These are phyloP conservation scores for Grantiella picta DNA, from an alignment of 2,113 vertebrate genomes.

Conservation along the genomic window DNA sequence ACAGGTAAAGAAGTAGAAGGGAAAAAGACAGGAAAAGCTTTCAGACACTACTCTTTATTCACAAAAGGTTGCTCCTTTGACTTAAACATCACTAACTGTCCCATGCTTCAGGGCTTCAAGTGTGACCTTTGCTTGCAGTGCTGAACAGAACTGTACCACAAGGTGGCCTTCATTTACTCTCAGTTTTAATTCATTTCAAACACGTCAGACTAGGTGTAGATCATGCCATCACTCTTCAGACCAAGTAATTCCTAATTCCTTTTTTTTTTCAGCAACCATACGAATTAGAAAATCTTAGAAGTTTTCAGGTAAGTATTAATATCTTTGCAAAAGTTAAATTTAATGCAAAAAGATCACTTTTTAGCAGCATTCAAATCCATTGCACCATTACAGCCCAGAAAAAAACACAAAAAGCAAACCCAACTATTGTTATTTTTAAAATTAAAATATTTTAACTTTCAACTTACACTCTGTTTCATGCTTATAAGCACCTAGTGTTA, in stretches of 20 bases:
- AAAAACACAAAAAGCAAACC: not conserved
- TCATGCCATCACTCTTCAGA: not conserved
- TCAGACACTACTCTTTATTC: not conserved
- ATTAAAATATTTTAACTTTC: not conserved
- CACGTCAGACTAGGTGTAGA: not conserved
- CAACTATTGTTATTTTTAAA: not conserved
- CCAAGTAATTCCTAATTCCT: not conserved
- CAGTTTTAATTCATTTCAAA: not conserved
- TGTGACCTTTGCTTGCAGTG: not conserved
- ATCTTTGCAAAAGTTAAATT: not conserved
- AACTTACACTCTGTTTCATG: conserved; percentile 97
- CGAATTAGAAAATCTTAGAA: not conserved
- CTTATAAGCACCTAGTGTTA: conserved; percentile 95
- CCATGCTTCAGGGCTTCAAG: not conserved
- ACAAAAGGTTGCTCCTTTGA: not conserved
- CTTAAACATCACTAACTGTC: not conserved
- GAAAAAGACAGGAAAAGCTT: not conserved
- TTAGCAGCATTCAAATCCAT: not conserved
- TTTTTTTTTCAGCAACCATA: not conserved
- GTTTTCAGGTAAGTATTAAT: not conserved
- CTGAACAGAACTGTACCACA: not conserved
- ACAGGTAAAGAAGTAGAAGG: not conserved
- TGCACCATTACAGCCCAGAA: not conserved
- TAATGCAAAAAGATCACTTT: not conserved
- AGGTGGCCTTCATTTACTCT: not conserved